Evolutionary conservation across 2,113 vertebrate genomes (phyloP).

Genomic region (Petromus typicus): DNA sequence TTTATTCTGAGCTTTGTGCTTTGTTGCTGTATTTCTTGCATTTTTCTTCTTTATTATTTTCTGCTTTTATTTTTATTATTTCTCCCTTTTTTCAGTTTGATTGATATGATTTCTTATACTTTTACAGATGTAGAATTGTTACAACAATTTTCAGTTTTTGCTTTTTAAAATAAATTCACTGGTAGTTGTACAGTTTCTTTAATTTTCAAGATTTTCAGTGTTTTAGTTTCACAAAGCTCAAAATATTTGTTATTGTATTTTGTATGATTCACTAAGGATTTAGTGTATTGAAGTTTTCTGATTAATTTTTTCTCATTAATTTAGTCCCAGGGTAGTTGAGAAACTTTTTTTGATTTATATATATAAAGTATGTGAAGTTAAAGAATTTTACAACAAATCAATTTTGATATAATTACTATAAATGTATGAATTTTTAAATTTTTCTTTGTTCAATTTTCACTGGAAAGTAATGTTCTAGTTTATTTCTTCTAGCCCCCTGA

Average conservation of each 20-base stretch:
- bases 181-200: too few species aligned
- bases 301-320: background rate
- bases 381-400: too few species aligned
- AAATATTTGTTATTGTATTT: background rate
- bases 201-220: background rate
- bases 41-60: background rate
- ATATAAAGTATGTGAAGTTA: background rate
- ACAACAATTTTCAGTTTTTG: background rate
- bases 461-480: background rate
- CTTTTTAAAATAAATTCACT: too few species aligned
- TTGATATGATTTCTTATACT: background rate
- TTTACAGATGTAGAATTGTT: too few species aligned
- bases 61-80: background rate
- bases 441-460: background rate
- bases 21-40: background rate
- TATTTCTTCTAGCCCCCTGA: background rate
- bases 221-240: background rate
- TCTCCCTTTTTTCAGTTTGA: background rate
- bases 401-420: too few species aligned
- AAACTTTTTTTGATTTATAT: background rate
- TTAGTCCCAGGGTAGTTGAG: background rate
- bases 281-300: background rate
- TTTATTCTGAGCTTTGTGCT: background rate
- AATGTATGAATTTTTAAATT: too few species aligned
- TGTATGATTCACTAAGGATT: background rate